A percentile compares a stretch with the other conserved stretches of the same genome.
These are phyloP conservation scores for Drosophila carrolli DNA, from an alignment of 1,140 invertebrate species.

Conservation along the genomic window DNA sequence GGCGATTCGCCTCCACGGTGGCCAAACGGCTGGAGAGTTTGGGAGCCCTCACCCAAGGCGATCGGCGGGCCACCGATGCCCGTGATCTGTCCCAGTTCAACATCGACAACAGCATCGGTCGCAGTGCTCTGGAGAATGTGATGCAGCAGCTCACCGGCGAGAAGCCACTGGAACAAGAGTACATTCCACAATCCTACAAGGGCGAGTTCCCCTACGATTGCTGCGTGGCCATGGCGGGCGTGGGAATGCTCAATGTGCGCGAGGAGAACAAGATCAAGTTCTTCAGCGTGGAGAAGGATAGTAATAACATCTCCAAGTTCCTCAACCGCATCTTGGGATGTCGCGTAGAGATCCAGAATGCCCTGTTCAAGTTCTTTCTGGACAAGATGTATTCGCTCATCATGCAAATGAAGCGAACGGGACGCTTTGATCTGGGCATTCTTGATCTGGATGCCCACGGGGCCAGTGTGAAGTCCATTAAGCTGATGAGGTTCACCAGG, in stretches of 20 bases:
- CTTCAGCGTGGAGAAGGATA: slow-evolving; percentile 96
- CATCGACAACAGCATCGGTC: slow-evolving; percentile 98
- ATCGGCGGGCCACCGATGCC: slow-evolving; percentile 97
- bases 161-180: slow-evolving; percentile 85
- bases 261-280: slow-evolving; percentile 89
- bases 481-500: slow-evolving; percentile 91
- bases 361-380: slow-evolving; percentile 98
- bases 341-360: slow-evolving; percentile 97
- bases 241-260: slow-evolving; percentile 95
- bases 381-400: slow-evolving; percentile 95
- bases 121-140: slow-evolving; percentile 95
- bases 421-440: slow-evolving; percentile 95
- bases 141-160: slow-evolving; percentile 93
- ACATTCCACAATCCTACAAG: slow-evolving; percentile 86
- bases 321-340: slow-evolving; percentile 98
- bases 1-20: slow-evolving; percentile 97
- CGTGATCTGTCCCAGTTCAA: slow-evolving; percentile 98
- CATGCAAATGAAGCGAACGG: slow-evolving; percentile 91
- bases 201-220: slow-evolving; percentile 98
- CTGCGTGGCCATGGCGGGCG: slow-evolving; percentile 93
- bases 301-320: slow-evolving; percentile 99
- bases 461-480: slow-evolving; percentile 92
- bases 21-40: slow-evolving; percentile 97
- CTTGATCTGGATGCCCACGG: slow-evolving; percentile 96
- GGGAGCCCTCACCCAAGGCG: slow-evolving; percentile 98